Conservation (phyloP, 2,888 invertebrate genomes). For the Falcaria lacertinaria region DNA sequence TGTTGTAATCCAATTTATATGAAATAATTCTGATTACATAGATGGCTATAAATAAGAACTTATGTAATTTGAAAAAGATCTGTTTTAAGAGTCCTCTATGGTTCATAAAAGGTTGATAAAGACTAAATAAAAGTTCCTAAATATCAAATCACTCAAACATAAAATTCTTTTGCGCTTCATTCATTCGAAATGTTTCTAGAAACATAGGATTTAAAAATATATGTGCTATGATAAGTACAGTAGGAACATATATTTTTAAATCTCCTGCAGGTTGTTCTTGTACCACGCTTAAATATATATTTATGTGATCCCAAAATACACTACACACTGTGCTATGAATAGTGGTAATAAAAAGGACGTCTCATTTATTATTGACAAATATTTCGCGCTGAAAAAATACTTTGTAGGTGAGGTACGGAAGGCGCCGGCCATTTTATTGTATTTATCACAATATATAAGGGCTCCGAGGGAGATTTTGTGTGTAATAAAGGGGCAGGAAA, state of each 20-base stretch:
- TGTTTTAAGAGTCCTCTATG: too few species aligned
- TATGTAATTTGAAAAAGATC: too few species aligned
- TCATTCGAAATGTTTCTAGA: too few species aligned
- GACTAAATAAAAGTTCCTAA: too few species aligned
- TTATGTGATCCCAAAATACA: slow-evolving; percentile 54
- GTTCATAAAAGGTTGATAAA: too few species aligned
- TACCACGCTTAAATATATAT: slow-evolving; percentile 41
- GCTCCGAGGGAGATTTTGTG: slow-evolving; percentile 36
- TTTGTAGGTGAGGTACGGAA: slow-evolving; percentile 60
- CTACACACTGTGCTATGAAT: slow-evolving; percentile 55
- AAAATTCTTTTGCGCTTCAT: too few species aligned
- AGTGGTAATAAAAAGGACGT: slow-evolving; percentile 70
- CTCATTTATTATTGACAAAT: slow-evolving; percentile 79
- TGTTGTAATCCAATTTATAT: too few species aligned
- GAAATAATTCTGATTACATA: too few species aligned
- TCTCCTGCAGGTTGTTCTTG: slow-evolving; percentile 13
- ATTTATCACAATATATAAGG: slow-evolving; percentile 56
- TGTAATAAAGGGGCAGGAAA: slow-evolving; percentile 58
- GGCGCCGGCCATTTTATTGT: slow-evolving; percentile 72
- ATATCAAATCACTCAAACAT: too few species aligned
- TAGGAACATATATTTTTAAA: slow-evolving; percentile 4
- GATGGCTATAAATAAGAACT: too few species aligned
- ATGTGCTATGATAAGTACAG: too few species aligned
- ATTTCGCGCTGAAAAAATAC: slow-evolving; percentile 69
- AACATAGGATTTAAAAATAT: too few species aligned